Conservation (phyloP, 2,113 vertebrate genomes). For the Martes martes region DNA sequence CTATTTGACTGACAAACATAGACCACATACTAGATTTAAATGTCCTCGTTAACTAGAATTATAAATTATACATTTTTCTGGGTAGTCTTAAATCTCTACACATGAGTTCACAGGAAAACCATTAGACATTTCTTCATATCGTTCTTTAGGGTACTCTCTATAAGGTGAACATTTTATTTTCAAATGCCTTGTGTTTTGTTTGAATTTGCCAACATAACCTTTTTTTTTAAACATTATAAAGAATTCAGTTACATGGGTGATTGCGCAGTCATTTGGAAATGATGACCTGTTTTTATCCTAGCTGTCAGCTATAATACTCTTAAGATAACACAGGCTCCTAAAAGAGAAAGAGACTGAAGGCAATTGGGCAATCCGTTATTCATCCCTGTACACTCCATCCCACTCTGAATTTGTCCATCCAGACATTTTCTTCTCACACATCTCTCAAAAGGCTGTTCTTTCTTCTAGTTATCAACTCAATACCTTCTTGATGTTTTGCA, state of each 20-base stretch:
- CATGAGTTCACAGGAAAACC: neutral
- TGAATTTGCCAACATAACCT: constrained; percentile 30
- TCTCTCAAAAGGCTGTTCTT: neutral
- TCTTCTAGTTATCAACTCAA: neutral
- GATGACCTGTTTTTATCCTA: constrained; percentile 52
- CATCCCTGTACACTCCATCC: neutral
- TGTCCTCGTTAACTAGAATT: neutral
- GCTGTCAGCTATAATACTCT: constrained; percentile 49
- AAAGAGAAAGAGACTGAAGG: constrained; percentile 53
- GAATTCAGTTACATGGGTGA: constrained; percentile 29
- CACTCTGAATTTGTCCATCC: neutral
- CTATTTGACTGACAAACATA: constrained; percentile 38
- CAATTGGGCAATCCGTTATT: constrained; percentile 66
- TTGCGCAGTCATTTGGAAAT: constrained; percentile 69
- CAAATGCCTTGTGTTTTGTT: neutral
- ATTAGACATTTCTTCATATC: neutral
- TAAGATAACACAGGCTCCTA: constrained; percentile 44
- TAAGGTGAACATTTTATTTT: neutral
- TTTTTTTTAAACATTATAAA: neutral
- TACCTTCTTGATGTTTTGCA: constrained; percentile 9
- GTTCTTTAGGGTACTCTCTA: neutral
- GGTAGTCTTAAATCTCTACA: neutral
- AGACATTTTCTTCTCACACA: neutral
- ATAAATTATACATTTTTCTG: constrained; percentile 2
- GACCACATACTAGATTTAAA: neutral